Base-by-base conservation (phyloP, 2,797 vertebrate species). In the Fistularia commersonii region DNA sequence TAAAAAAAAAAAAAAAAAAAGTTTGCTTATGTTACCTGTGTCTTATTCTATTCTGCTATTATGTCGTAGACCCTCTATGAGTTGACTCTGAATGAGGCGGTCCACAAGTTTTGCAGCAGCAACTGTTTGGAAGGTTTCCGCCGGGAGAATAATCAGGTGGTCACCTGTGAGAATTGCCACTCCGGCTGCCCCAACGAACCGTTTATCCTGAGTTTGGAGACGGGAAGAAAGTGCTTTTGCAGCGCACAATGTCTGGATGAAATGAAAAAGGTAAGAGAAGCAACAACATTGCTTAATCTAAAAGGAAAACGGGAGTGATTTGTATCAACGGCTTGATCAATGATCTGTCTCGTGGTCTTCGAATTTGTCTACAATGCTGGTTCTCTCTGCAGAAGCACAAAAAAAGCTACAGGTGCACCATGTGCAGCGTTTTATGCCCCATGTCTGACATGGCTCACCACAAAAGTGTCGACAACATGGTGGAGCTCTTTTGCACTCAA, bases 401-500 rank as follows among this genome's bases (percentile, higher is more conserved):
- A 2, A 4, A 5, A 9, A 46, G 11, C 0, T 46, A 53, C 0
- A 23, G 0, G 0, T 82, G 80, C 53, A 32, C 41, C 11, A 14
- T 50, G 10, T 82, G 80, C 43, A 4, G 4, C n/a, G 3, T 1
- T 0, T 14, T 36, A 8, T 48, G 1, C 0, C 54, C 13, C 0
- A 2, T 48, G n/a, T 55, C 57, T 0, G 11, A 56, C 6, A 79
- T 80, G 77, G 1, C 71, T 6, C 3, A 3, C 40, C 11, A 40
- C 10, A 53, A 15, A 36, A 66, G 0, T 2, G 6, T 2, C 0
- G 38, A 63, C 0, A 41, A 61, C 32, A 0, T 1, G 0, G 52
- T 75, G 56, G 6, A 61, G 13, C 69, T 82, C 36, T 80, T 82
- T 49, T 82, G 80, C 46, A 12, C 1, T 11, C 32, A 6, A 1